These are phyloP conservation scores for Phaenicophaeus curvirostris DNA, from an alignment of 2,797 vertebrate genomes.

Conservation along the genomic window DNA sequence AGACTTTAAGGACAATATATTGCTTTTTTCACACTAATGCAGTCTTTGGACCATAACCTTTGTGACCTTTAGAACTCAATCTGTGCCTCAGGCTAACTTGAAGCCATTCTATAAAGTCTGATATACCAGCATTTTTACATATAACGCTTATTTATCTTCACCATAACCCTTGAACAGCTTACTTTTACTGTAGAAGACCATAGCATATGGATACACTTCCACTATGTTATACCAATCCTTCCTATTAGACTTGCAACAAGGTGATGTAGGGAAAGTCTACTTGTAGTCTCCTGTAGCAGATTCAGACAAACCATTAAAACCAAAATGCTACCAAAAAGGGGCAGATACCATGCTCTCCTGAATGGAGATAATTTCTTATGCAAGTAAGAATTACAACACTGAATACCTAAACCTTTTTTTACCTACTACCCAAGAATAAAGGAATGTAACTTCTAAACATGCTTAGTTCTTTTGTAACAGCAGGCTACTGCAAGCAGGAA, in stretches of 20 bases:
- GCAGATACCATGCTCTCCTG: neutral
- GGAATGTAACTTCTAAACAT: neutral
- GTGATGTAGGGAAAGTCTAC: neutral
- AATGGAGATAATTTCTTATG: neutral
- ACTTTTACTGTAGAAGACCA: neutral
- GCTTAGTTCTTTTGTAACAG: neutral
- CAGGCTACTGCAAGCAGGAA: neutral
- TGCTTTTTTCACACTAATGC: neutral
- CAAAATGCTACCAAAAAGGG: neutral
- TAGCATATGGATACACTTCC: neutral
- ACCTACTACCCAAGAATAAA: neutral
- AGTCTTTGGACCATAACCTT: neutral
- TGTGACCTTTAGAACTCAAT: neutral
- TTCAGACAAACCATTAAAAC: rapidly evolving
- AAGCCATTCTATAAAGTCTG: neutral
- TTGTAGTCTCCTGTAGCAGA: neutral
- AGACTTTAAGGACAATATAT: neutral
- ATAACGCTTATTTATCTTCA: neutral
- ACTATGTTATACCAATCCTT: neutral
- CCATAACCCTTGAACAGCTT: neutral
- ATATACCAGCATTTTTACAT: neutral
- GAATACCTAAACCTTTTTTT: neutral
- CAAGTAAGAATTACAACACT: neutral
- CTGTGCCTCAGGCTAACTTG: neutral
- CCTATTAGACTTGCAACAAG: neutral